phyloP scores from a whole-genome alignment of 1,140 invertebrate species.

The Drosophila tristis region DNA sequence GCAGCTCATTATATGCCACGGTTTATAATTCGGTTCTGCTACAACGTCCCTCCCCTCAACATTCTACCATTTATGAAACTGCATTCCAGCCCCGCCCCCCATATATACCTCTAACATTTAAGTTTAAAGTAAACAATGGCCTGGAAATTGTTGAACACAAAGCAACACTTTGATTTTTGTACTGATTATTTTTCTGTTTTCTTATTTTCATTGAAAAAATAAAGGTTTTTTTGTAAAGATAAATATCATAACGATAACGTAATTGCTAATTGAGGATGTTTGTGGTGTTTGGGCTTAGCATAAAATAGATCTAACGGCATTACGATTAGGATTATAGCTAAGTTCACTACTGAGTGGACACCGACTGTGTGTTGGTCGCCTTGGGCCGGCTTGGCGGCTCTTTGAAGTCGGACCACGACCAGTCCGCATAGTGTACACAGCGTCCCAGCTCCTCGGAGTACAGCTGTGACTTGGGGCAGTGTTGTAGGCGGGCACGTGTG shows the following conservation, averaged over 20 bases:
- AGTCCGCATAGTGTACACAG: constrained; percentile 72
- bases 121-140: constrained; percentile 49
- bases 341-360: constrained; percentile 19
- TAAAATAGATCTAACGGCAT: constrained; percentile 18
- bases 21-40: constrained; percentile 65
- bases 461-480: constrained; percentile 66
- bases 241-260: constrained; percentile 20
- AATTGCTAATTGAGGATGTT: constrained; percentile 38
- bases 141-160: constrained; percentile 50
- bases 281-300: constrained; percentile 17
- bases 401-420: constrained; percentile 76
- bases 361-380: constrained; percentile 1
- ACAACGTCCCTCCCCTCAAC: constrained; percentile 17
- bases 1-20: constrained; percentile 65
- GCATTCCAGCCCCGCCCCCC: constrained; percentile 23
- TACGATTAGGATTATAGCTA: constrained; percentile 2
- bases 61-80: constrained; percentile 26
- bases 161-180: constrained; percentile 51
- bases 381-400: constrained; percentile 78
- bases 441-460: constrained; percentile 72
- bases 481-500: constrained; percentile 62
- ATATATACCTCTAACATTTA: constrained; percentile 12
- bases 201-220: constrained; percentile 62
- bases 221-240: constrained; percentile 68
- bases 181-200: constrained; percentile 51